These are phyloP conservation scores for Isaurus tuberculatus DNA, from an alignment of 92 coral and sea anemone species.

Conservation along the genomic window DNA sequence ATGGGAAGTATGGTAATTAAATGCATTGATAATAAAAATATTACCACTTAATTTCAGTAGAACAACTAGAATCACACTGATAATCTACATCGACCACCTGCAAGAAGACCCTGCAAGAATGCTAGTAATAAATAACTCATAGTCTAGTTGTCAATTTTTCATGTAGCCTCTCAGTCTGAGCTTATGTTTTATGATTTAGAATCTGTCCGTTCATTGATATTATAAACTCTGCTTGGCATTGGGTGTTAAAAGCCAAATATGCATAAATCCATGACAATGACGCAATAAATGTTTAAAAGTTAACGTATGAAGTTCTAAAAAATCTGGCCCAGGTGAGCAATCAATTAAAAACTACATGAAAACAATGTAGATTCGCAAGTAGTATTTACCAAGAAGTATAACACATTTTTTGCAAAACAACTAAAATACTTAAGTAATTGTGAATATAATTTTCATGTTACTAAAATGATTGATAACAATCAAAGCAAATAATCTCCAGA, in stretches of 20 bases:
- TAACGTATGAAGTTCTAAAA: constrained; percentile 1
- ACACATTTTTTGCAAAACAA: constrained; percentile 12
- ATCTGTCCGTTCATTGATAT: not conserved
- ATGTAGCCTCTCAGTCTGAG: constrained; percentile 8
- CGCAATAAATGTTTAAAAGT: too few relatives aligned
- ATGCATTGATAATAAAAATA: constrained; percentile 9
- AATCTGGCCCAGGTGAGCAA: constrained; percentile 10
- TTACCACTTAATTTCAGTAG: constrained; percentile 14
- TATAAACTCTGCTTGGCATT: not conserved
- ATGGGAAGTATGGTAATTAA: constrained; percentile 3
- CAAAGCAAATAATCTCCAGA: constrained; percentile 6
- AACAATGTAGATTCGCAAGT: constrained; percentile 8
- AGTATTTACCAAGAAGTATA: constrained; percentile 12
- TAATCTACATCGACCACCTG: constrained; percentile 7
- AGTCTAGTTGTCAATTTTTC: constrained; percentile 13
- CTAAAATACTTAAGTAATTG: constrained; percentile 5
- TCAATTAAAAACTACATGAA: constrained; percentile 14
- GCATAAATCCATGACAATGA: not conserved
- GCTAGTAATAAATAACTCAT: constrained; percentile 10
- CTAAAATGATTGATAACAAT: constrained; percentile 14
- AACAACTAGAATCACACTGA: constrained; percentile 12
- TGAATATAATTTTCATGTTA: constrained; percentile 10
- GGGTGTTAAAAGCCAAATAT: constrained; percentile 9
- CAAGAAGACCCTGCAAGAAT: constrained; percentile 18
- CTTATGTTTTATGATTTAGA: constrained; percentile 10